Base-by-base conservation (phyloP, 1,140 invertebrate species). In the Caenorhabditis brenneri region DNA sequence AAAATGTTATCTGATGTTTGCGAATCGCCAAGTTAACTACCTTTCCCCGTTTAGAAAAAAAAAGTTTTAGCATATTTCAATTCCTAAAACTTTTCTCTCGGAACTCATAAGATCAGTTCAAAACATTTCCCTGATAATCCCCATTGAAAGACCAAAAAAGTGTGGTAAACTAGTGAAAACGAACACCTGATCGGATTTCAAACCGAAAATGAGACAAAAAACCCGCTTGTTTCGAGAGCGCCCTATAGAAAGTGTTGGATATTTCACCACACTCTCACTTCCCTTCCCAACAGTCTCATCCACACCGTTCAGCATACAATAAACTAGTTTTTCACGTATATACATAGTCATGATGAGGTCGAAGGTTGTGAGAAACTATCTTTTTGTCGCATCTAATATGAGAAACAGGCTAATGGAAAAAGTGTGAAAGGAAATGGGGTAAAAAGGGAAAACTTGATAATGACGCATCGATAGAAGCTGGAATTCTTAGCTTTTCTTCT, bases 341-440 rank as follows among this genome's bases (percentile, higher is more conserved):
- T 46, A 74, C 65, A 74, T 46, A 74, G 65, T 74, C 65, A 74
- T 74, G 65, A 74, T 74, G 65, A 74, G 65, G 65, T 74, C 65
- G 65, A 74, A 74, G 65, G 65, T 74, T 39, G 65, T 74, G 65
- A 74, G 58, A 74, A 74, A 74, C 65, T 42, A 74, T 74, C 65
- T 74, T 74, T 74, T 74, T 74, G 65, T 39, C 65, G 65, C 65
- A 74, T 74, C 65, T 74, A 65, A 65, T 74, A 74, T 74, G 65
- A 24, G 22, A 74, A 74, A 24, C 36, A 42, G 65, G 65, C 1
- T 22, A 24, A 74, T 42, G n/a, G 16, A 24, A 24, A 42, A 74
- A 74, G 65, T 31, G 36, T n/a, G 65, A 24, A 36, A 22, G 33
- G 36, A 36, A 33, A 27, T 16, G 48, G 48, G n/a, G 24, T 2